Evolutionary conservation across 1,140 invertebrate species (phyloP).

Genomic region (Mylabris phalerata): DNA sequence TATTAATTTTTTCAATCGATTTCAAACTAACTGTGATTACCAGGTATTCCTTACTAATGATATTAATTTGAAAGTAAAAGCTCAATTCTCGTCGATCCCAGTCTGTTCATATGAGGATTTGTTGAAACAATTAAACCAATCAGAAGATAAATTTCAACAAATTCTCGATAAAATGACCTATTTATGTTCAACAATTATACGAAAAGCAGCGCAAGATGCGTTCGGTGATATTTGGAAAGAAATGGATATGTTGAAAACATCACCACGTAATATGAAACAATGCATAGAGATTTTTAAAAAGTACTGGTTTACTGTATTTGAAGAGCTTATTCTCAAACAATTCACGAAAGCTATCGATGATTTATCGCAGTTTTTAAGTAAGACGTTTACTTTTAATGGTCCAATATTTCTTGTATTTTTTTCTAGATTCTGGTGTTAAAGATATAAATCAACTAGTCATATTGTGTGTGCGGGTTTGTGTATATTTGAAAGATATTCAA

Average conservation of each 20-base stretch:
- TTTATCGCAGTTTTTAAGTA: neutral
- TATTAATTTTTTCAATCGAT: slow-evolving; percentile 21
- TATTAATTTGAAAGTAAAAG: slow-evolving; percentile 27
- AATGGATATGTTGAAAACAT: slow-evolving; percentile 21
- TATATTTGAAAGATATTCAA: slow-evolving; percentile 5
- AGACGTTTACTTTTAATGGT: slow-evolving; percentile 1
- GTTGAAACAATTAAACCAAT: slow-evolving; percentile 12
- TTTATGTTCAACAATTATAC: slow-evolving; percentile 23
- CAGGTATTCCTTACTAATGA: slow-evolving; percentile 17
- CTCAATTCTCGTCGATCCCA: slow-evolving; percentile 19
- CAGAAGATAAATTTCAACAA: slow-evolving; percentile 14
- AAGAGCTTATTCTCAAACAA: slow-evolving; percentile 27
- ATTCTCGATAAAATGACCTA: slow-evolving; percentile 21
- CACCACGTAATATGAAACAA: slow-evolving; percentile 23
- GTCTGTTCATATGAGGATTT: slow-evolving; percentile 19
- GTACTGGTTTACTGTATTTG: slow-evolving; percentile 30
- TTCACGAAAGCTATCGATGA: slow-evolving; percentile 19
- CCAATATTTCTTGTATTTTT: neutral
- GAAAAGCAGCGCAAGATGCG: slow-evolving; percentile 25
- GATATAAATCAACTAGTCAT: slow-evolving; percentile 14
- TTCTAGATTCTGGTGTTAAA: slow-evolving; percentile 15
- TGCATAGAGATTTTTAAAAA: slow-evolving; percentile 26
- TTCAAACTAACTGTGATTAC: too few species aligned
- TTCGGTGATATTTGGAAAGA: slow-evolving; percentile 24
- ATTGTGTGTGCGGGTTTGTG: slow-evolving; percentile 3